Evolutionary conservation across 1,140 invertebrate genomes (phyloP).

Genomic region (Charaxes varanes): DNA sequence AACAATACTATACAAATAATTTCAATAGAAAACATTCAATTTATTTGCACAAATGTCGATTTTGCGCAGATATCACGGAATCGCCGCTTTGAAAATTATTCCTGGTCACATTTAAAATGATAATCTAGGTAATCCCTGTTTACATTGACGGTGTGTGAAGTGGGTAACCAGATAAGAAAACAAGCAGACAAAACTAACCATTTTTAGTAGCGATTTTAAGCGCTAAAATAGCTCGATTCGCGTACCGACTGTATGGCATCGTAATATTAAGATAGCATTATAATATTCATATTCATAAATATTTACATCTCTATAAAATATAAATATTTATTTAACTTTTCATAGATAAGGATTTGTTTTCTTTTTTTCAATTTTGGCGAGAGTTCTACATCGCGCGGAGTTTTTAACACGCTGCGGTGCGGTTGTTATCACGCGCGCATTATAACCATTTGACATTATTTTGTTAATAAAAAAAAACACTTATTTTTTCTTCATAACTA

Average conservation of each 20-base stretch:
- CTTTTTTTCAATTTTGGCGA: background rate
- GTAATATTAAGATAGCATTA: background rate
- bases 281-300: background rate
- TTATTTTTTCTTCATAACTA: too few species aligned
- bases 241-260: background rate
- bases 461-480: too few species aligned
- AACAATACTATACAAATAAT: constrained; percentile 43
- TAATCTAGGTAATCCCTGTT: constrained; percentile 65
- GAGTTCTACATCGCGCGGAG: background rate
- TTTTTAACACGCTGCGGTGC: background rate
- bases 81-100: constrained; percentile 47
- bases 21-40: constrained; percentile 30
- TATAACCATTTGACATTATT: too few species aligned
- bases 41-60: constrained; percentile 62
- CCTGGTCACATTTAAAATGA: constrained; percentile 54
- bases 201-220: constrained; percentile 48
- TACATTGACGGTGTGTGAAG: constrained; percentile 58
- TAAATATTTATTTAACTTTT: constrained; percentile 5
- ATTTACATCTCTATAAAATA: constrained; percentile 5
- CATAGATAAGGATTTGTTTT: too few species aligned
- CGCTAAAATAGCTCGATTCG: constrained; percentile 16
- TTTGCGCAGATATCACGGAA: constrained; percentile 31
- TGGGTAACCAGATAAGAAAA: constrained; percentile 52
- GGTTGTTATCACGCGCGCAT: too few species aligned
- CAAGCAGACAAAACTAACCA: constrained; percentile 36